These are phyloP conservation scores for Encarsia formosa DNA, from an alignment of 2,888 invertebrate species.

Conservation along the genomic window DNA sequence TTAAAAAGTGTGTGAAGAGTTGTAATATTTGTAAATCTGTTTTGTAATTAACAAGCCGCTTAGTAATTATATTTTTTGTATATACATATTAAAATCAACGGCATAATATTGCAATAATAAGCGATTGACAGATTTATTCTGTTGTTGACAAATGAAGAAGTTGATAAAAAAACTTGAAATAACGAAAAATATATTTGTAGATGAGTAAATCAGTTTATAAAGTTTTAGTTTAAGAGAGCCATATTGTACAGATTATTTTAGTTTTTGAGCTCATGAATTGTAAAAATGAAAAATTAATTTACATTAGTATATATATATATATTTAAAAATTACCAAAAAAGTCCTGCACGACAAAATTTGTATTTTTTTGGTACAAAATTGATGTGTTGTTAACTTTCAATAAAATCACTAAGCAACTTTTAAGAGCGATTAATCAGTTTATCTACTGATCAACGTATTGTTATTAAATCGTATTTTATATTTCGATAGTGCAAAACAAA, in stretches of 20 bases:
- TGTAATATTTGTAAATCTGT: slow-evolving; percentile 22
- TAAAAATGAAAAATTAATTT: too few species aligned
- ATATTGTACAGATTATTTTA: slow-evolving; percentile 23
- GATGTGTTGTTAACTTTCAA: slow-evolving; percentile 2
- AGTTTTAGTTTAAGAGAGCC: slow-evolving; percentile 16
- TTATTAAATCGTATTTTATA: slow-evolving; percentile 29
- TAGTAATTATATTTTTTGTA: slow-evolving; percentile 25
- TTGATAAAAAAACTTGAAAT: slow-evolving; percentile 7
- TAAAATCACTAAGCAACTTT: slow-evolving; percentile 19
- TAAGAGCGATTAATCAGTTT: slow-evolving; percentile 20
- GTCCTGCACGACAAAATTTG: too few species aligned
- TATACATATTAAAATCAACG: slow-evolving; percentile 20
- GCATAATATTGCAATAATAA: slow-evolving; percentile 20
- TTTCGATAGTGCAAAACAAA: slow-evolving; percentile 25
- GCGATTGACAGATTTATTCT: slow-evolving; percentile 24
- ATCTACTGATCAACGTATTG: slow-evolving; percentile 25
- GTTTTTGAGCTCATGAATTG: slow-evolving; percentile 13
- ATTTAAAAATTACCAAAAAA: too few species aligned
- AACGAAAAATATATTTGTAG: slow-evolving; percentile 16
- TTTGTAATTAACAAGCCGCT: slow-evolving; percentile 23
- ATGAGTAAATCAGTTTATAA: slow-evolving; percentile 19
- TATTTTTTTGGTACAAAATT: slow-evolving; percentile 9
- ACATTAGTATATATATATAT: too few species aligned
- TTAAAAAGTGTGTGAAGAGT: slow-evolving; percentile 1
- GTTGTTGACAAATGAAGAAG: slow-evolving; percentile 18